These are phyloP conservation scores for Psococerastis gibbosa DNA, from an alignment of 2,888 invertebrate species.

Conservation along the genomic window DNA sequence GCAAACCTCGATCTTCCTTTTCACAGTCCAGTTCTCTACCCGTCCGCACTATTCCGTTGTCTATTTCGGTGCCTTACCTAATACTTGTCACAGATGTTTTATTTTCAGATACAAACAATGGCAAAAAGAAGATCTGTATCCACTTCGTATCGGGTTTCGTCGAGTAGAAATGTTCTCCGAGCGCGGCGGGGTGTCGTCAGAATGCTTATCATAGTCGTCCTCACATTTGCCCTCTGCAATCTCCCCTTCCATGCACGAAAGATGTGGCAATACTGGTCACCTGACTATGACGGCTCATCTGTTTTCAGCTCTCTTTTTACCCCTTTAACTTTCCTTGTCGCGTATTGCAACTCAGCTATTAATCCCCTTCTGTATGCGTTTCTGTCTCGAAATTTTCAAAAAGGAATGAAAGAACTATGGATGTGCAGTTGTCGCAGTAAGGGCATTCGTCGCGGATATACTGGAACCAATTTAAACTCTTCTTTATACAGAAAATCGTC, in stretches of 20 bases:
- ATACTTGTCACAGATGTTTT: too few species aligned
- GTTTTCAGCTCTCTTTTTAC: conserved; percentile 61
- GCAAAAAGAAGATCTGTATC: too few species aligned
- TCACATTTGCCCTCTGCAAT: conserved; percentile 76
- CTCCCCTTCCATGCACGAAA: conserved; percentile 76
- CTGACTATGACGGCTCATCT: conserved; percentile 45
- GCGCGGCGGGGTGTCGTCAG: conserved; percentile 72
- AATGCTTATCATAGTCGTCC: conserved; percentile 73
- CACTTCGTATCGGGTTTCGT: conserved; percentile 31
- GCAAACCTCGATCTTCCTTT: too few species aligned
- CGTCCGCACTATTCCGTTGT: too few species aligned
- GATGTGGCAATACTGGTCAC: conserved; percentile 71
- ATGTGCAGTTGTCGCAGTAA: conserved; percentile 32
- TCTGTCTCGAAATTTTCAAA: conserved; percentile 60
- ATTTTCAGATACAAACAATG: too few species aligned
- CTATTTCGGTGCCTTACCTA: too few species aligned
- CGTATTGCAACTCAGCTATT: conserved; percentile 78
- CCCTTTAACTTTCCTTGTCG: conserved; percentile 67
- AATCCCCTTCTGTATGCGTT: conserved; percentile 85
- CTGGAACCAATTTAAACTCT: background rate
- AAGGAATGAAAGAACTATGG: conserved; percentile 65
- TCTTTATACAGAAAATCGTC: background rate
- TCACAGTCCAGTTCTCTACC: too few species aligned
- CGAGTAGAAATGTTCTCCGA: conserved; percentile 55
- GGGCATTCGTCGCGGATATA: conserved; percentile 21